Evolutionary conservation across 1,140 invertebrate genomes (phyloP), one percentile per base, ranked within the genome.

Genomic region (Metaphire vulgaris): DNA sequence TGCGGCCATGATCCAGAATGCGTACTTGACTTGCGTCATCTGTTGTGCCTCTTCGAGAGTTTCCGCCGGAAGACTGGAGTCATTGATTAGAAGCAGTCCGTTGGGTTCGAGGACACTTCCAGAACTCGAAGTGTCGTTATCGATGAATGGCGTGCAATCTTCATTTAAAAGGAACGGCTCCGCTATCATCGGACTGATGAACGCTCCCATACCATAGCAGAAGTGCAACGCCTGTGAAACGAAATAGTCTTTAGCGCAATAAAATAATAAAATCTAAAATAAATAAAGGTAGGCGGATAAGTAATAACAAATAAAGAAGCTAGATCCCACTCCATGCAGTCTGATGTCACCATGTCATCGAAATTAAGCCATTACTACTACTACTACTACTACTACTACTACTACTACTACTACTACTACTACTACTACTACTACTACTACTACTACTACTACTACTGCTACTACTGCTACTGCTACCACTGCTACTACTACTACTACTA

Each of bases 181-280:
- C 1, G 86, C 87, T n/a, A 88, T 87, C 84, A 89, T 85, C 2
- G 88, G 88, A 56, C 87, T 88, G 1, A 88, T 76, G 76, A 89
- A 88, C 1, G 88, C 88, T 2, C 88, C 88, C 0, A 88, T 81
- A 0, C 88, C 88, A 74, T 89, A 89, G 80, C 85, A 88, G 80
- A 88, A 89, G 78, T 88, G 87, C 81, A 89, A 84, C 0, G 87
- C 86, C 87, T 88, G 26, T 81, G n/a, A n/a, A n/a, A n/a, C n/a
- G n/a, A n/a, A n/a, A n/a, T n/a, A n/a, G n/a, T n/a, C n/a, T n/a
- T n/a, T n/a, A n/a, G n/a, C n/a, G n/a, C n/a, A n/a, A n/a, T n/a
- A n/a, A n/a, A n/a, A n/a, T n/a, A n/a, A n/a, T n/a, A n/a, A n/a
- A n/a, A n/a, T n/a, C n/a, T n/a, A n/a, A n/a, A n/a, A n/a, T n/a